Percentiles rank a stretch among this genome's conserved stretches.
phyloP scores from a whole-genome alignment of 2,888 invertebrate genomes.

The Sinhomidia bicolor region DNA sequence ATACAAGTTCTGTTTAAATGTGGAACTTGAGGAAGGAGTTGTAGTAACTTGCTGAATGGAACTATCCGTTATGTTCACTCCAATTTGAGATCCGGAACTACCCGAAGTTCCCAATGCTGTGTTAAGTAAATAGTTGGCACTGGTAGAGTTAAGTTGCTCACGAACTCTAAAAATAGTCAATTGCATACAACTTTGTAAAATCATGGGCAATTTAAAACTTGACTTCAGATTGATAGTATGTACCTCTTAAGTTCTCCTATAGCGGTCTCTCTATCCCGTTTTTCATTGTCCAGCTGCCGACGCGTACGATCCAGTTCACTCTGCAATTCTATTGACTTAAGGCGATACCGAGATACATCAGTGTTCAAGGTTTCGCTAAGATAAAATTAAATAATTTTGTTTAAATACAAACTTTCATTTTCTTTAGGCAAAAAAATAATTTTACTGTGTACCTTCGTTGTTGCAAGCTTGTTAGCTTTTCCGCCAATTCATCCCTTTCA shows the following conservation, averaged over 20 bases:
- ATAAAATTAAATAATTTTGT: too few species aligned
- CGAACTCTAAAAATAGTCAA: slow-evolving; percentile 72
- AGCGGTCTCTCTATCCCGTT: slow-evolving; percentile 75
- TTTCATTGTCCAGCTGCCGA: slow-evolving; percentile 76
- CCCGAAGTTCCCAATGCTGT: slow-evolving; percentile 69
- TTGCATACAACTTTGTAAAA: too few species aligned
- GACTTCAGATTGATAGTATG: too few species aligned
- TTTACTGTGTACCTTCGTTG: slow-evolving; percentile 73
- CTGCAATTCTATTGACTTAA: slow-evolving; percentile 77
- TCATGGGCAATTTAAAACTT: too few species aligned
- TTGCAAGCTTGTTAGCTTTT: slow-evolving; percentile 68
- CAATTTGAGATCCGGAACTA: neutral
- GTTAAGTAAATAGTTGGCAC: slow-evolving; percentile 75
- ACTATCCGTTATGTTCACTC: neutral
- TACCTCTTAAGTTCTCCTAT: slow-evolving; percentile 76
- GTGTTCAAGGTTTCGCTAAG: slow-evolving; percentile 75
- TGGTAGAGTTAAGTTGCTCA: slow-evolving; percentile 76
- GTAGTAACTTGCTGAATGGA: neutral
- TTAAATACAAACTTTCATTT: too few species aligned
- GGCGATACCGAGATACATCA: slow-evolving; percentile 75
- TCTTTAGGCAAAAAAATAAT: too few species aligned
- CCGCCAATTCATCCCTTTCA: slow-evolving; percentile 70
- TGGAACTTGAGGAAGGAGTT: slow-evolving; percentile 1
- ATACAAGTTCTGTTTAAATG: slow-evolving; percentile 27
- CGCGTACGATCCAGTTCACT: slow-evolving; percentile 76